A percentile compares a stretch with the other conserved stretches of the same genome.
These are phyloP conservation scores for Apamea crenata DNA, from an alignment of 2,888 invertebrate species.

Conservation along the genomic window DNA sequence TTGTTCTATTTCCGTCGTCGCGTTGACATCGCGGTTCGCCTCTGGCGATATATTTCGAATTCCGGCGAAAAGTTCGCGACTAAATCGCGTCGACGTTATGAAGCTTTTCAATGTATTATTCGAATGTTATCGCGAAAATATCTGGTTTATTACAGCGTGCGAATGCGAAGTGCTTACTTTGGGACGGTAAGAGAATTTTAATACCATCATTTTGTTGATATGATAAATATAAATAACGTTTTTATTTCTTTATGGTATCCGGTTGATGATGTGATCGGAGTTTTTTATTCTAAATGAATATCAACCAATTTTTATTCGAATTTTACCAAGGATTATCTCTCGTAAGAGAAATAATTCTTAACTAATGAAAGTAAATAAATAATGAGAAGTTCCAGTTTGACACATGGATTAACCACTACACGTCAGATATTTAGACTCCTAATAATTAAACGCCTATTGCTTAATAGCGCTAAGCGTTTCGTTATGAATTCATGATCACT, in stretches of 20 bases:
- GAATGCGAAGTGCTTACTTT: conserved; percentile 72
- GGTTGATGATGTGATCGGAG: conserved; percentile 4
- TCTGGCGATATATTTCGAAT: conserved; percentile 63
- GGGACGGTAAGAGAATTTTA: conserved; percentile 67
- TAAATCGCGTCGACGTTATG: conserved; percentile 65
- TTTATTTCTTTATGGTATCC: conserved; percentile 46
- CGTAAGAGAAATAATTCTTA: not conserved
- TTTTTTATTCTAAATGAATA: conserved; percentile 15
- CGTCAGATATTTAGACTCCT: conserved; percentile 8
- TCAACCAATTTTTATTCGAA: not conserved
- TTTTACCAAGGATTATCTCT: not conserved
- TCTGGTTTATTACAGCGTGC: conserved; percentile 71
- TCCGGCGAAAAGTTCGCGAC: conserved; percentile 60
- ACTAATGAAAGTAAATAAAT: not conserved
- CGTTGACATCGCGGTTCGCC: conserved; percentile 60
- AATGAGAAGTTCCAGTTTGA: conserved; percentile 18
- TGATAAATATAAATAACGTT: conserved; percentile 45
- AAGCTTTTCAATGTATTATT: conserved; percentile 75
- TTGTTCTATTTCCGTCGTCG: conserved; percentile 61
- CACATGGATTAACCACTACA: conserved; percentile 25
- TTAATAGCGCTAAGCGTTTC: conserved; percentile 47
- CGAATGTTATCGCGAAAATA: conserved; percentile 71
- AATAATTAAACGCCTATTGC: conserved; percentile 44
- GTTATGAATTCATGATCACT: conserved; percentile 37
- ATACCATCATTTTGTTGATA: conserved; percentile 67